Conservation (phyloP, 2,888 invertebrate species). For the Neoscelio sp. region DNA sequence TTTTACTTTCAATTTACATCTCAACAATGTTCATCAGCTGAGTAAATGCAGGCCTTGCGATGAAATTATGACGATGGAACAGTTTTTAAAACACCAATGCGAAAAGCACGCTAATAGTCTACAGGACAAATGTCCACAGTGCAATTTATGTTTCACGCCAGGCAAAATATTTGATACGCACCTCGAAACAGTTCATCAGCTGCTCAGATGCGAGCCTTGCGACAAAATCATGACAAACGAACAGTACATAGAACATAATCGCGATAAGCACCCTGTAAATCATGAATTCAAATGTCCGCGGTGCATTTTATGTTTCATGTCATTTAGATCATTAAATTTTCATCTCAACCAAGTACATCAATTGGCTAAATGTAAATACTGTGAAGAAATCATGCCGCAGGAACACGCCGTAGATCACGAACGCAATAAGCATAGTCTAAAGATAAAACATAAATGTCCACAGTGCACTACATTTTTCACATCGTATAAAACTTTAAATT, state of each 20-base stretch:
- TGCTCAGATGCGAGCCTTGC: constrained; percentile 22
- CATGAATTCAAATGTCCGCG: too few relatives aligned
- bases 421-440: not conserved
- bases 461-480: constrained; percentile 30
- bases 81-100: constrained; percentile 17
- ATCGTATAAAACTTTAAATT: constrained; percentile 4
- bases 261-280: too few relatives aligned
- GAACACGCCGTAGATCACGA: constrained; percentile 8
- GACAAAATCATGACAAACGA: not conserved
- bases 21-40: constrained; percentile 13
- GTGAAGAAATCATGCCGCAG: not conserved
- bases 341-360: constrained; percentile 27
- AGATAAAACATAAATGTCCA: constrained; percentile 23
- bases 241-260: too few relatives aligned
- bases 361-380: constrained; percentile 20
- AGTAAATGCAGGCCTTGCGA: constrained; percentile 29
- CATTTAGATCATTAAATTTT: constrained; percentile 4
- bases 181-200: constrained; percentile 14
- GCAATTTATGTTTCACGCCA: constrained; percentile 24
- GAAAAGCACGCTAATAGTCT: too few relatives aligned
- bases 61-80: not conserved
- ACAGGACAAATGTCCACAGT: constrained; percentile 38
- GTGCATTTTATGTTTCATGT: constrained; percentile 27
- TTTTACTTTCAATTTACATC: constrained; percentile 8
- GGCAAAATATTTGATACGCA: constrained; percentile 14